Conservation (phyloP, 2,797 vertebrate genomes). For the Esox lucius region DNA sequence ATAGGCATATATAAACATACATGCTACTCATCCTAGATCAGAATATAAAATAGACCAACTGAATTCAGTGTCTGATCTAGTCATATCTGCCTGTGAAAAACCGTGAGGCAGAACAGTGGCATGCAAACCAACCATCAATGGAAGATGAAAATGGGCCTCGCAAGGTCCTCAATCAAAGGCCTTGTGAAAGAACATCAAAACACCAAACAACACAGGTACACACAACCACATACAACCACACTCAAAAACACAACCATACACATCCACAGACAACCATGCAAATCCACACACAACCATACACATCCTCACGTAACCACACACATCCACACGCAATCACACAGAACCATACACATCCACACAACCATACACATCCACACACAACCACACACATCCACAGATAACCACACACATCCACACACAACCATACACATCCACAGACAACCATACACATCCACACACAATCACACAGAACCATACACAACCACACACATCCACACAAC, state of each 20-base stretch:
- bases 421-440: no score
- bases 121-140: conserved; percentile 50
- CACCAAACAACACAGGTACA: conserved; percentile 21
- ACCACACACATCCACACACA: no score
- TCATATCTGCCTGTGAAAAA: conserved; percentile 24
- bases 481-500: no score
- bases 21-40: conserved; percentile 43
- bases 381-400: no score
- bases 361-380: no score
- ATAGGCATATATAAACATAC: conserved; percentile 4
- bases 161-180: conserved; percentile 45
- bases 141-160: conserved; percentile 46
- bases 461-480: no score
- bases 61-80: conserved; percentile 38
- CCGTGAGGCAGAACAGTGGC: conserved; percentile 39
- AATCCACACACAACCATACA: conserved; percentile 8
- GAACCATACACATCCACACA: neutral
- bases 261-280: conserved; percentile 8
- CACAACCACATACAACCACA: neutral
- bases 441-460: no score
- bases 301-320: neutral
- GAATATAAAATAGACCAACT: conserved; percentile 10
- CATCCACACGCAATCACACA: no score
- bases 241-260: conserved; percentile 6
- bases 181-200: conserved; percentile 58